Conservation (phyloP, 2,113 vertebrate species). For the Tragelaphus imberbis region DNA sequence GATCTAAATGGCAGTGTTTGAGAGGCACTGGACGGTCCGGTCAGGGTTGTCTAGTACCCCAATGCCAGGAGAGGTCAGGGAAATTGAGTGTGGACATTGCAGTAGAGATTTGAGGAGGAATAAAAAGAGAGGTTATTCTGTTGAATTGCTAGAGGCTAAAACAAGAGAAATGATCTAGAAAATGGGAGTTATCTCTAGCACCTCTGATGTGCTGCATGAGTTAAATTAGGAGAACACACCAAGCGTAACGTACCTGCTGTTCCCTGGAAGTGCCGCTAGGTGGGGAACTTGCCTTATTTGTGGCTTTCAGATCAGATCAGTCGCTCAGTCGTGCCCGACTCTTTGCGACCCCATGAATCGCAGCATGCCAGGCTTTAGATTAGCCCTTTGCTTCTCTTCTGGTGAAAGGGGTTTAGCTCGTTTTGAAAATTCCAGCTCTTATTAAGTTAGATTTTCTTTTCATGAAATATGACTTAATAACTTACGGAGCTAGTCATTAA, state of each 20-base stretch:
- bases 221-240: not conserved
- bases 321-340: too few species aligned
- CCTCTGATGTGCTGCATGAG: not conserved
- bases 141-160: not conserved
- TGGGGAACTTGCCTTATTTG: slow-evolving; percentile 53
- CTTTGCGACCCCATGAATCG: too few species aligned
- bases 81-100: not conserved
- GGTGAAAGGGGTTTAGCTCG: not conserved
- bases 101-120: not conserved
- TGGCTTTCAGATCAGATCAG: not conserved
- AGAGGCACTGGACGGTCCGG: not conserved
- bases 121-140: not conserved
- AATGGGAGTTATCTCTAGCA: not conserved
- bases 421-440: slow-evolving; percentile 41
- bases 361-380: not conserved
- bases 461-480: slow-evolving; percentile 25
- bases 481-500: not conserved
- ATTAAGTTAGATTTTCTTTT: slow-evolving; percentile 37
- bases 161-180: not conserved
- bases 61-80: not conserved
- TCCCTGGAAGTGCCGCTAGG: slow-evolving; percentile 48
- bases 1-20: not conserved
- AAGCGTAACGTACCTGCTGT: slow-evolving; percentile 4
- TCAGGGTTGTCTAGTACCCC: not conserved
- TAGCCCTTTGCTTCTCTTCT: not conserved